Evolutionary conservation across 2,797 vertebrate species (phyloP).

Genomic region (Acanthopagrus latus): DNA sequence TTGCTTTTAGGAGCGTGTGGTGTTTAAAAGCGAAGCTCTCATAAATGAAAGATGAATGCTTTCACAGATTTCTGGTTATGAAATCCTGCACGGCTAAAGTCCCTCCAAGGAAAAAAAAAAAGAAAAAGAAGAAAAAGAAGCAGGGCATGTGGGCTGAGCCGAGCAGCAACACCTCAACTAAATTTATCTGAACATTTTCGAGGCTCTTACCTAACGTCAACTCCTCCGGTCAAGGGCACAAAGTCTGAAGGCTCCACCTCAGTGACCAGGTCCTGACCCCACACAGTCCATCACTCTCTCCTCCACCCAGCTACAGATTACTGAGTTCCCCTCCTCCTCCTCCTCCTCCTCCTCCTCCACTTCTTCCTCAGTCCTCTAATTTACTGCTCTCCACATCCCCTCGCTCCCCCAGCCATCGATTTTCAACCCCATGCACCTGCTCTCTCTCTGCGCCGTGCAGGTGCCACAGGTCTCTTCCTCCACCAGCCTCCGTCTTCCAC

Average conservation of each 20-base stretch:
- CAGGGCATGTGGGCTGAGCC: slow-evolving; percentile 16
- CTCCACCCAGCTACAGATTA: slow-evolving; percentile 17
- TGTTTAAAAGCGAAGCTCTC: slow-evolving; percentile 51
- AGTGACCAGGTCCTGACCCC: slow-evolving; percentile 52
- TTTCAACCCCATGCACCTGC: slow-evolving; percentile 45
- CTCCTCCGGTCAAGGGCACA: slow-evolving; percentile 34
- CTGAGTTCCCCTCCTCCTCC: slow-evolving; percentile 30
- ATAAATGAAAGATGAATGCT: slow-evolving; percentile 65
- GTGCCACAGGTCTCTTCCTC: slow-evolving; percentile 55
- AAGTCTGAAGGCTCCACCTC: slow-evolving; percentile 31
- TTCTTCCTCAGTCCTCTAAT: slow-evolving; percentile 36
- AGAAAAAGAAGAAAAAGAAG: too few relatives aligned
- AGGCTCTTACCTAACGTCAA: slow-evolving; percentile 60
- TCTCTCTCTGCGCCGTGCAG: slow-evolving; percentile 30
- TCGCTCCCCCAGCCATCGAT: slow-evolving; percentile 52
- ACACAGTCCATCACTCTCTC: slow-evolving; percentile 46
- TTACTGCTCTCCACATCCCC: slow-evolving; percentile 64
- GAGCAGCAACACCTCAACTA: slow-evolving; percentile 11
- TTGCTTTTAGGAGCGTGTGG: slow-evolving; percentile 38
- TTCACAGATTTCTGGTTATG: slow-evolving; percentile 21
- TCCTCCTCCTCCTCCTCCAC: too few relatives aligned
- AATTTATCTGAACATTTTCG: slow-evolving; percentile 27
- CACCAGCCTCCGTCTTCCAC: slow-evolving; percentile 26
- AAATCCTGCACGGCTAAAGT: slow-evolving; percentile 1
- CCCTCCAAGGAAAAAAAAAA: slow-evolving; percentile 7